phyloP scores from a whole-genome alignment of 2,113 vertebrate species.

The Mesocricetus auratus region DNA sequence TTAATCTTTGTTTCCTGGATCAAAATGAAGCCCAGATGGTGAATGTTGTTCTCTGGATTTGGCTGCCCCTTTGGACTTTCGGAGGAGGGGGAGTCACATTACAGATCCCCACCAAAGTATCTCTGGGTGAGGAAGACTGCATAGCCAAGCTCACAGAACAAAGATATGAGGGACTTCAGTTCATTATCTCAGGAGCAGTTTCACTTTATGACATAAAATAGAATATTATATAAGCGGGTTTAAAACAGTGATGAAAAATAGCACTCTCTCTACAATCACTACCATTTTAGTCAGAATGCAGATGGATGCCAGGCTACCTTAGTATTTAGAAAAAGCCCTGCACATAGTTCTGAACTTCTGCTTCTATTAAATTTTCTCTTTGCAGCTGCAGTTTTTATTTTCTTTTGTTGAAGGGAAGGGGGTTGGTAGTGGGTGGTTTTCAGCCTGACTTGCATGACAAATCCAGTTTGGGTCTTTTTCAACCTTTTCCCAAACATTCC shows the following conservation, averaged over 20 bases:
- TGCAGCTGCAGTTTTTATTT: background rate
- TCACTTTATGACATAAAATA: conserved; percentile 40
- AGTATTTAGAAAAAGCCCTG: background rate
- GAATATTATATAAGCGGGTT: conserved; percentile 39
- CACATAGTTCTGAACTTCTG: conserved; percentile 12
- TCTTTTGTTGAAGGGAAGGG: background rate
- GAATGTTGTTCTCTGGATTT: background rate
- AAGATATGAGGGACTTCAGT: background rate
- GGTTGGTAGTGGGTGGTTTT: background rate
- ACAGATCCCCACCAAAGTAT: background rate
- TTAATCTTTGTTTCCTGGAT: conserved; percentile 43
- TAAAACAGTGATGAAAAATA: conserved; percentile 28
- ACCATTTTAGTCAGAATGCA: background rate
- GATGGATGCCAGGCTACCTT: background rate
- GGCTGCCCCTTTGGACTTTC: background rate
- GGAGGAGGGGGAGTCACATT: background rate
- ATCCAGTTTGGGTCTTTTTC: conserved; percentile 35
- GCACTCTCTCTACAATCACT: background rate
- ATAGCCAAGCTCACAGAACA: conserved; percentile 33
- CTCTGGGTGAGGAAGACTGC: background rate
- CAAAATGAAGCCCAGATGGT: background rate
- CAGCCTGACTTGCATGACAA: background rate
- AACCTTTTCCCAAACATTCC: background rate
- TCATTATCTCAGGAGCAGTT: conserved; percentile 43
- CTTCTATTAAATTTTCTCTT: conserved; percentile 45